Evolutionary conservation across 2,888 invertebrate species (phyloP), one percentile per base, ranked within the genome.

Genomic region (Cyclophora punctaria): DNA sequence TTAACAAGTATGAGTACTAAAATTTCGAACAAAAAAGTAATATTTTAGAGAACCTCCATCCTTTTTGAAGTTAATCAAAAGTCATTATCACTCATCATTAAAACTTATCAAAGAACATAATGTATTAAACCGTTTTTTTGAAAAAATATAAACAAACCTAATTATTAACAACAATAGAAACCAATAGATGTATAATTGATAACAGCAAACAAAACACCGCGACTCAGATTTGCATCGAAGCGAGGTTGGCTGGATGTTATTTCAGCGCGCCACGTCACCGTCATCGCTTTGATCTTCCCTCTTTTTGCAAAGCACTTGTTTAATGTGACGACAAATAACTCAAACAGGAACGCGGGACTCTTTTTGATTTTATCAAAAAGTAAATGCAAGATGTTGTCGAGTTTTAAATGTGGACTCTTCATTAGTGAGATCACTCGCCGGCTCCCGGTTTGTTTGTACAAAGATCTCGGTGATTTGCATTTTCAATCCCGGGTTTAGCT

Each of bases 291-390:
- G 87, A 88, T 85, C 78, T 82, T 72, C 65, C 64, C 69, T 73
- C 84, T 83, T 87, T 87, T 86, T 84, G 85, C 75, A 59, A 63
- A 76, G 76, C 76, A 77, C 80, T 83, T 71, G 80, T 80, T 83
- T 86, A 82, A 85, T 84, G 84, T 73, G 85, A 84, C 80, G 87
- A 87, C 87, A 86, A 85, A 87, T 85, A 86, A 83, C 80, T 84
- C 81, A 81, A 82, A 77, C 78, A 75, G 78, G 60, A 77, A 75
- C 69, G 77, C 71, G 63, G 63, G 64, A 70, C 65, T 78, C 75
- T 80, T 84, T 84, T 82, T 85, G 73, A 78, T 83, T 81, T 82
- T 79, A 80, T 82, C 79, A 73, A 71, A 69, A 69, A 66, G 67
- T 64, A 66, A 66, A 63, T 73, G 69, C 71, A 73, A 67, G 67